Base-by-base conservation (phyloP, 2,888 invertebrate genomes). In the Drosophila lutescens region DNA sequence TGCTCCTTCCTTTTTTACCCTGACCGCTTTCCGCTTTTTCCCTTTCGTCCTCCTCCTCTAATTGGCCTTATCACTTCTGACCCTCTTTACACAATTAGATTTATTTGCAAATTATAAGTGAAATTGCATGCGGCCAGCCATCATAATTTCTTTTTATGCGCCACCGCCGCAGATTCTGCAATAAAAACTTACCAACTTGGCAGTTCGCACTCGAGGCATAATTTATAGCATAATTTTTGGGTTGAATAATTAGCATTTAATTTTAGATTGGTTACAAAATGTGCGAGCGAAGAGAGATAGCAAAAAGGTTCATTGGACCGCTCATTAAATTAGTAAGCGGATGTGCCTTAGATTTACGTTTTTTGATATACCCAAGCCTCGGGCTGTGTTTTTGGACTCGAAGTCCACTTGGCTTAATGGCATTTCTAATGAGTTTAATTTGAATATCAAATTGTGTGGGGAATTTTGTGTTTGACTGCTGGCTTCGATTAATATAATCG, bases 61-160 rank as follows among this genome's bases (percentile, higher is more conserved):
- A 47, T 30, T 65, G 47, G 30, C 49, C 50, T 46, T 54, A 60
- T 60, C 54, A 57, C 46, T 56, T 54, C 17, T 44, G 34, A 54
- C 57, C 57, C 79, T 68, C 66, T 58, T 56, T 46, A 69, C 65
- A 76, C 78, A 88, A 88, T 88, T 88, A 84, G 73, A 84, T 88
- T 86, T 86, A 80, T 88, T 86, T 86, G 73, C 72, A 72, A 86
- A 83, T 88, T 88, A 73, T 73, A 83, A 74, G 69, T 73, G 71
- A 67, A 78, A 82, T 77, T 85, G 58, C 74, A 70, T 47, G 54
- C 54, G 23, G 17, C n/a, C 13, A 12, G 47, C 41, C 50, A 17
- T 51, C 54, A 58, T 62, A 51, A 56, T 68, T 66, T 55, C 60
- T 57, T 63, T 72, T 76, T 73, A 72, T 69, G 60, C 26, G 26